Evolutionary conservation across 2,113 vertebrate species (phyloP).

Genomic region (Setophaga coronata): DNA sequence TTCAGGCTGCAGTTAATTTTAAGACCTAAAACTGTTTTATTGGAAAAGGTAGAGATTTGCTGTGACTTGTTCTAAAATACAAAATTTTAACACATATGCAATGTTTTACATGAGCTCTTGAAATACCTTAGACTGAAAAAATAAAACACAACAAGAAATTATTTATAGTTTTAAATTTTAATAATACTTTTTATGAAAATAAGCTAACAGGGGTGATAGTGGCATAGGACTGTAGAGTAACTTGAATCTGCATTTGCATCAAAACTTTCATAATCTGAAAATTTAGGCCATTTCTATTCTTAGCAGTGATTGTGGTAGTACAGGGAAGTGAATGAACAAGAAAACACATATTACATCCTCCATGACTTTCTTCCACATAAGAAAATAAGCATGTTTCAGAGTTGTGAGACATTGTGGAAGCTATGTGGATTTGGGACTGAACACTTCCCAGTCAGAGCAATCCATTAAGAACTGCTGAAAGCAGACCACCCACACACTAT

Average conservation of each 20-base stretch:
- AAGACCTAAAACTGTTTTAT: not conserved
- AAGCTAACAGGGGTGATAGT: fast-evolving
- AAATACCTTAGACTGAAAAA: not conserved
- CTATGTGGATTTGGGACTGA: not conserved
- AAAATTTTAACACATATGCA: not conserved
- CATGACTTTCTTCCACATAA: not conserved
- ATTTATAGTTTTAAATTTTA: not conserved
- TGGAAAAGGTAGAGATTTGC: not conserved
- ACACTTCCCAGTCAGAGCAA: constrained; percentile 6
- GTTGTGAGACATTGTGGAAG: not conserved
- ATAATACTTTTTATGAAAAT: not conserved
- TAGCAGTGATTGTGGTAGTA: not conserved
- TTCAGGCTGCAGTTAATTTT: not conserved
- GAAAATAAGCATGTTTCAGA: not conserved
- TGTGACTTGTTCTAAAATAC: not conserved
- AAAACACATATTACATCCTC: not conserved
- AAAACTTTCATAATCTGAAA: not conserved
- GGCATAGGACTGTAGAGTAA: not conserved
- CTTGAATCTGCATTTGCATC: not conserved
- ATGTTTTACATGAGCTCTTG: not conserved
- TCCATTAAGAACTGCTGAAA: not conserved
- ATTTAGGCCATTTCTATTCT: not conserved
- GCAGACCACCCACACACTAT: not conserved
- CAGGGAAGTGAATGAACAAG: not conserved
- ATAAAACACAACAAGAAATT: not conserved